These are phyloP conservation scores for Drosophila arawakana DNA, from an alignment of 1,140 invertebrate species.

Conservation along the genomic window DNA sequence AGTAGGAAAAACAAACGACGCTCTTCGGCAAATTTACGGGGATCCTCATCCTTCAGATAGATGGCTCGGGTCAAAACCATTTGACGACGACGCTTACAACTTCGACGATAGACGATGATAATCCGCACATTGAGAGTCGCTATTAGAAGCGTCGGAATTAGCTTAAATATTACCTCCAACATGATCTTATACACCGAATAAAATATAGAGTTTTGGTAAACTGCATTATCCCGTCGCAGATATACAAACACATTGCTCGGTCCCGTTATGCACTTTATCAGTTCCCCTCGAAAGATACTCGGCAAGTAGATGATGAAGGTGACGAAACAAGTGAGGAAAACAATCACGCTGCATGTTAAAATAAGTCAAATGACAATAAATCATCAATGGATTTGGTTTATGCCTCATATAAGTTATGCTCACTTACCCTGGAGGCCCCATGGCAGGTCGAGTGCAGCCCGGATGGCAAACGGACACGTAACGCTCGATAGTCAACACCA, in stretches of 20 bases:
- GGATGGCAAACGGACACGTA: slow-evolving; percentile 93
- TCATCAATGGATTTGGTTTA: too few species aligned
- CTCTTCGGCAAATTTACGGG: slow-evolving; percentile 89
- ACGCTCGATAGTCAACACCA: slow-evolving; percentile 91
- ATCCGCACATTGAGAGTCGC: slow-evolving; percentile 89
- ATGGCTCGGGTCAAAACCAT: slow-evolving; percentile 86
- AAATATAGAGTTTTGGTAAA: slow-evolving; percentile 85
- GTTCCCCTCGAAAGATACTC: slow-evolving; percentile 87
- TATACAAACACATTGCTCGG: slow-evolving; percentile 86
- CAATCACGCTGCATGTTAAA: slow-evolving; percentile 84
- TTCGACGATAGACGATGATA: slow-evolving; percentile 88
- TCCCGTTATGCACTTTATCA: slow-evolving; percentile 86
- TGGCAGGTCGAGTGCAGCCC: slow-evolving; percentile 87
- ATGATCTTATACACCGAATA: slow-evolving; percentile 88
- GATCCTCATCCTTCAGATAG: slow-evolving; percentile 86
- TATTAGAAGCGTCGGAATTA: slow-evolving; percentile 88
- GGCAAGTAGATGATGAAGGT: slow-evolving; percentile 89
- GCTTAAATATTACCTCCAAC: slow-evolving; percentile 88
- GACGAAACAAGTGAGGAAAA: slow-evolving; percentile 87
- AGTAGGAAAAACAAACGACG: slow-evolving; percentile 88
- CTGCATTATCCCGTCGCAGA: slow-evolving; percentile 86
- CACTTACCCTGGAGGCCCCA: slow-evolving; percentile 86
- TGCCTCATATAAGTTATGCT: too few species aligned
- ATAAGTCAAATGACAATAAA: neutral
- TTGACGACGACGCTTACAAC: slow-evolving; percentile 87